Evolutionary conservation across 2,888 invertebrate species (phyloP).

Genomic region (Apotomis capreana): DNA sequence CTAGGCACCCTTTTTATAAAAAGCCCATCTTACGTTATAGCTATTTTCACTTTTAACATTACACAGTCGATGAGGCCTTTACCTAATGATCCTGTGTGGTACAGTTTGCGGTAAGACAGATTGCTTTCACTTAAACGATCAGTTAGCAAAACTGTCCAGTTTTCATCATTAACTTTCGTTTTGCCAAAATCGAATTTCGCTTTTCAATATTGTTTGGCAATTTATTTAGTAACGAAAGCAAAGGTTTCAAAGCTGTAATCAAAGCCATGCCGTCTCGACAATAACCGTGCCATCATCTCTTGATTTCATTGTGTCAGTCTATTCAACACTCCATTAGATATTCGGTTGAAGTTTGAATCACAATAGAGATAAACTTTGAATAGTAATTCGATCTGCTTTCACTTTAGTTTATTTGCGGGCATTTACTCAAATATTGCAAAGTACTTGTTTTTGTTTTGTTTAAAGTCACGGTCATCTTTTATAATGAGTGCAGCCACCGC

Average conservation of each 20-base stretch:
- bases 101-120: slow-evolving; percentile 60
- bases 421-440: slow-evolving; percentile 12
- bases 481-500: slow-evolving; percentile 14
- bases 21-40: slow-evolving; percentile 28
- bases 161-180: slow-evolving; percentile 55
- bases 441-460: not conserved
- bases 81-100: slow-evolving; percentile 59
- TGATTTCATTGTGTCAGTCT: slow-evolving; percentile 44
- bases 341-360: slow-evolving; percentile 38
- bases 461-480: slow-evolving; percentile 13
- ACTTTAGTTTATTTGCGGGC: slow-evolving; percentile 28
- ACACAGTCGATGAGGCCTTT: slow-evolving; percentile 45
- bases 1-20: slow-evolving; percentile 35
- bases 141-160: slow-evolving; percentile 49
- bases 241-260: slow-evolving; percentile 45
- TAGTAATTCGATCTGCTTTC: slow-evolving; percentile 38
- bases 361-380: slow-evolving; percentile 43
- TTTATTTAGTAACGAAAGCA: slow-evolving; percentile 45
- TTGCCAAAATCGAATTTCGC: slow-evolving; percentile 52
- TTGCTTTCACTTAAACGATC: slow-evolving; percentile 69
- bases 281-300: slow-evolving; percentile 45
- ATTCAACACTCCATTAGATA: slow-evolving; percentile 38
- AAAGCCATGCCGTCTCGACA: slow-evolving; percentile 45
- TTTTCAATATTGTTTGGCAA: slow-evolving; percentile 50
- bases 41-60: slow-evolving; percentile 44